Conservation (phyloP, 2,888 invertebrate species). For the Amiota minor region DNA sequence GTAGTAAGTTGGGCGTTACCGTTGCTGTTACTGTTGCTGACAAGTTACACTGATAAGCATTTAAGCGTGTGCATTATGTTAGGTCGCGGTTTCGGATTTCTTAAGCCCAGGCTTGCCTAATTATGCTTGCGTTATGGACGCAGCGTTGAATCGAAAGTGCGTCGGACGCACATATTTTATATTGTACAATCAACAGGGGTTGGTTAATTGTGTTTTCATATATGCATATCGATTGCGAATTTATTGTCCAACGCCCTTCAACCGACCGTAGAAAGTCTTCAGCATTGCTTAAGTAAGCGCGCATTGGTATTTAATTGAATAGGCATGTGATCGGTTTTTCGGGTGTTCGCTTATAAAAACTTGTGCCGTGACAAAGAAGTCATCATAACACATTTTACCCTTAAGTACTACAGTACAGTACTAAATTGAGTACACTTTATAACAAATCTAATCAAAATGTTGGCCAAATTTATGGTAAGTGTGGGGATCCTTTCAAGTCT, state of each 20-base stretch:
- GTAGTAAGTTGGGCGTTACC: too few species aligned
- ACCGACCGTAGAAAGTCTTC: constrained; percentile 56
- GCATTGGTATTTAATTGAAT: constrained; percentile 25
- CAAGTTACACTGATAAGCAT: too few species aligned
- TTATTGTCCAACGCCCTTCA: constrained; percentile 49
- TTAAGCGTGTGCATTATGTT: too few species aligned
- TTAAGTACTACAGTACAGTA: constrained; percentile 48
- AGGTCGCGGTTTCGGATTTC: too few species aligned
- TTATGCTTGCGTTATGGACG: neutral
- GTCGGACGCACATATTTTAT: constrained; percentile 4
- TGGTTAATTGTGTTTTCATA: neutral
- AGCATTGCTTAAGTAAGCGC: constrained; percentile 47
- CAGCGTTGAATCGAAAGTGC: constrained; percentile 47
- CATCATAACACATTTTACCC: constrained; percentile 57
- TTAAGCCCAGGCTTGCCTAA: too few species aligned
- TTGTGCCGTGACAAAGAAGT: constrained; percentile 25
- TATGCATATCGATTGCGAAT: constrained; percentile 21
- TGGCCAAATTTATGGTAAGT: constrained; percentile 69
- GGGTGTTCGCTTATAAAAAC: constrained; percentile 58
- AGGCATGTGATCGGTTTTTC: neutral
- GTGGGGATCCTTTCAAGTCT: neutral
- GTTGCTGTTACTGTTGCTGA: too few species aligned
- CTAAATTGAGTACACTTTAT: neutral
- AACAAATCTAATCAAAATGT: constrained; percentile 52
- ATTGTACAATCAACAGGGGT: too few species aligned